Percentiles rank a stretch among this genome's conserved stretches.
phyloP scores from a whole-genome alignment of 2,113 vertebrate species.

The Limanda limanda region DNA sequence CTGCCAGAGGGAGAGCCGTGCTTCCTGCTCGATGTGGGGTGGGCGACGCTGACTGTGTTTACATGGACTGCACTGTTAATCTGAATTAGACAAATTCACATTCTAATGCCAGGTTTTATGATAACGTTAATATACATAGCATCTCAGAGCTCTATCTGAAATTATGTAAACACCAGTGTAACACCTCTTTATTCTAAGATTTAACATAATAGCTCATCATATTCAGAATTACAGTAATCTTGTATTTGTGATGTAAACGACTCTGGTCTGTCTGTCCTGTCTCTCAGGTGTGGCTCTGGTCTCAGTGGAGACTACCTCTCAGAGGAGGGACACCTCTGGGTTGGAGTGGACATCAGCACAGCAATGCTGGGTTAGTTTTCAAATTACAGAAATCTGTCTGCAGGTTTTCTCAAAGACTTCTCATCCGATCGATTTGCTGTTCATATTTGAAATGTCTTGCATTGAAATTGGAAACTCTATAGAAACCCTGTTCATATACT shows the following conservation, averaged over 20 bases:
- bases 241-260: not conserved
- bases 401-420: not conserved
- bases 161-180: too few relatives aligned
- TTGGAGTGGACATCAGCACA: conserved; percentile 94
- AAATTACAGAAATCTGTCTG: not conserved
- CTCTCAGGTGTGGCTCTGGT: conserved; percentile 91
- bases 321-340: conserved; percentile 91
- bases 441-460: too few relatives aligned
- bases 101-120: too few relatives aligned
- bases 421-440: not conserved
- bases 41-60: conserved; percentile 23
- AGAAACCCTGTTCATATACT: too few relatives aligned
- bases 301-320: conserved; percentile 94
- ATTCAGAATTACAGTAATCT: not conserved
- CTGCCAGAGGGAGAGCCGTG: conserved; percentile 88
- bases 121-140: too few relatives aligned
- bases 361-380: conserved; percentile 92
- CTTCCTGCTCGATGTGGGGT: conserved; percentile 94
- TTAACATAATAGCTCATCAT: too few relatives aligned
- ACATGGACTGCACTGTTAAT: not conserved
- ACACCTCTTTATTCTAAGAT: too few relatives aligned
- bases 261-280: not conserved
- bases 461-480: too few relatives aligned
- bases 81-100: not conserved
- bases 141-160: too few relatives aligned